Percentiles rank a stretch among this genome's conserved stretches.
These are phyloP conservation scores for Intellagama lesueurii DNA, from an alignment of 2,797 vertebrate species.

Conservation along the genomic window DNA sequence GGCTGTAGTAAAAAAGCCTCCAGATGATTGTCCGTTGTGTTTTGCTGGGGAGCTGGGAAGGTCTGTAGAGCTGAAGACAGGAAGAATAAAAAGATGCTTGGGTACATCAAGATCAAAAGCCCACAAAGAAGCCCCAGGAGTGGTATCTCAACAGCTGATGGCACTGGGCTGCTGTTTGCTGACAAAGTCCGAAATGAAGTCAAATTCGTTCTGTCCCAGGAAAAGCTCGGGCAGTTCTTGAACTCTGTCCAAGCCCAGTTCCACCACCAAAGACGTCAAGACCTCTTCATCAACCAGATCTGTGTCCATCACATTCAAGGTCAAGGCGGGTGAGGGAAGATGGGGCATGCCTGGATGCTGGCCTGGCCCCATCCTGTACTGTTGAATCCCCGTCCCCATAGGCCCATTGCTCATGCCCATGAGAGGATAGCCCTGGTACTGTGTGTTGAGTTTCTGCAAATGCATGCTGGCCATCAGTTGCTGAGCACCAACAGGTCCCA, in stretches of 20 bases:
- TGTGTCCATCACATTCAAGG: constrained; percentile 90
- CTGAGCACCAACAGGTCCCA: constrained; percentile 79
- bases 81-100: background rate
- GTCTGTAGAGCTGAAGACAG: background rate
- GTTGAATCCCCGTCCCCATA: constrained; percentile 76
- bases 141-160: constrained; percentile 86
- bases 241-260: constrained; percentile 94
- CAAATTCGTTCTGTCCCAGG: constrained; percentile 97
- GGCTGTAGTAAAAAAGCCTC: background rate
- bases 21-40: constrained; percentile 57
- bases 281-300: constrained; percentile 97
- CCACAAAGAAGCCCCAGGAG: constrained; percentile 27
- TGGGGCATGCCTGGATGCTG: constrained; percentile 84
- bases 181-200: constrained; percentile 97
- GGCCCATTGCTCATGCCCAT: constrained; percentile 83
- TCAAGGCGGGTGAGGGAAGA: constrained; percentile 83
- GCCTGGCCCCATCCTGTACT: constrained; percentile 82
- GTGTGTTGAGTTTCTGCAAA: constrained; percentile 92
- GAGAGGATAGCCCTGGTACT: constrained; percentile 89
- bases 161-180: constrained; percentile 95
- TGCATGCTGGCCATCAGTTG: constrained; percentile 95
- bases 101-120: background rate
- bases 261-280: constrained; percentile 92
- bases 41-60: constrained; percentile 45
- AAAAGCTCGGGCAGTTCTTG: constrained; percentile 97